Conservation (phyloP, 2,113 vertebrate genomes). For the Otis tarda region DNA sequence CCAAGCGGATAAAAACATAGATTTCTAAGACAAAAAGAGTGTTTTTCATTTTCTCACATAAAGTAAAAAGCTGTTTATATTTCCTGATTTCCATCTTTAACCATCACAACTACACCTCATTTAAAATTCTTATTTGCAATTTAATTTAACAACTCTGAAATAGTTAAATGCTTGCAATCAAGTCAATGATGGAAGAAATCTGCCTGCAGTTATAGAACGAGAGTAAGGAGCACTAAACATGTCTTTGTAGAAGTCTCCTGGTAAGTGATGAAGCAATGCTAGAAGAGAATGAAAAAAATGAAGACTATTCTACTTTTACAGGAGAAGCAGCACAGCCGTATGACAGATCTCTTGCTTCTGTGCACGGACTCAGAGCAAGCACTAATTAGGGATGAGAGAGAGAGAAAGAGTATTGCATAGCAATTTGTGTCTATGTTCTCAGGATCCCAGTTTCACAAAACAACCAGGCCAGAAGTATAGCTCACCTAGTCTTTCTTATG, state of each 20-base stretch:
- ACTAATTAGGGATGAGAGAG: not conserved
- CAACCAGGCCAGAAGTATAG: not conserved
- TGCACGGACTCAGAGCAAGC: not conserved
- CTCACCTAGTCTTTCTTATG: not conserved
- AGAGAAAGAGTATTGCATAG: not conserved
- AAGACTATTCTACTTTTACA: not conserved
- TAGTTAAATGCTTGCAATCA: not conserved
- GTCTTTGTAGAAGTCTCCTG: not conserved
- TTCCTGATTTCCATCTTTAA: not conserved
- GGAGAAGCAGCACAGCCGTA: not conserved
- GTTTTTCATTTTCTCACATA: not conserved
- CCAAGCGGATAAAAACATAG: not conserved
- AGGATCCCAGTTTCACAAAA: not conserved
- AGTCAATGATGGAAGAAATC: not conserved
- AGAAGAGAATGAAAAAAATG: not conserved
- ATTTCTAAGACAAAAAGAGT: not conserved
- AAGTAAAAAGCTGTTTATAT: not conserved
- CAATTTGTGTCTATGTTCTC: not conserved
- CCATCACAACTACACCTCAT: not conserved
- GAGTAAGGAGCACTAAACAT: not conserved
- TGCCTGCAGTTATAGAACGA: not conserved
- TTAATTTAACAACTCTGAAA: not conserved
- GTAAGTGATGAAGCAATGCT: not conserved
- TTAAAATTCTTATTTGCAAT: not conserved
- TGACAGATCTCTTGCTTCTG: not conserved